Percentiles rank a stretch among this genome's conserved stretches.
phyloP scores from a whole-genome alignment of 2,113 vertebrate species.

The Stomatorhinus ivindoensis region DNA sequence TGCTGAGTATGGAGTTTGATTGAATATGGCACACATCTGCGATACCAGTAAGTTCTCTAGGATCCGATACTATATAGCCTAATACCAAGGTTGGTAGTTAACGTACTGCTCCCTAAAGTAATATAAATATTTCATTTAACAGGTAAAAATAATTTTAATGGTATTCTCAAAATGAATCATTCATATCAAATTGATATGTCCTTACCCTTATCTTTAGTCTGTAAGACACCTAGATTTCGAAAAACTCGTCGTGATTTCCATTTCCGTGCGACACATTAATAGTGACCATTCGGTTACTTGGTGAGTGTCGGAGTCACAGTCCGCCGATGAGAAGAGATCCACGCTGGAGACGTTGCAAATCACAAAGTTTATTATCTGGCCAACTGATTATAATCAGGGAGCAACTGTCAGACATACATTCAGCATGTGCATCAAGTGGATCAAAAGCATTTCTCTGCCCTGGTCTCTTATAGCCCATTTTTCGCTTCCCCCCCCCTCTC shows the following conservation, averaged over 20 bases:
- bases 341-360: no score
- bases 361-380: no score
- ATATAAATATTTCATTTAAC: neutral
- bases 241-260: slow-evolving; percentile 47
- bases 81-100: neutral
- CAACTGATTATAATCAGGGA: no score
- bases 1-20: neutral
- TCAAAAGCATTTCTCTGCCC: no score
- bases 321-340: no score
- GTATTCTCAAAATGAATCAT: neutral
- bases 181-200: neutral
- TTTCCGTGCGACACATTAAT: slow-evolving; percentile 3
- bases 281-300: neutral
- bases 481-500: no score
- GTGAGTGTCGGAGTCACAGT: no score
- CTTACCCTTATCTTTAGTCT: neutral
- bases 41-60: neutral
- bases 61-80: neutral
- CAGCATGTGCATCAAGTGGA: no score
- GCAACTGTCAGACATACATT: no score
- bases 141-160: neutral
- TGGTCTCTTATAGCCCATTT: no score
- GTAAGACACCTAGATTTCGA: slow-evolving; percentile 46
- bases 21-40: neutral
- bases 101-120: neutral